Evolutionary conservation across 2,113 vertebrate genomes (phyloP).

Genomic region (Aegypius monachus): DNA sequence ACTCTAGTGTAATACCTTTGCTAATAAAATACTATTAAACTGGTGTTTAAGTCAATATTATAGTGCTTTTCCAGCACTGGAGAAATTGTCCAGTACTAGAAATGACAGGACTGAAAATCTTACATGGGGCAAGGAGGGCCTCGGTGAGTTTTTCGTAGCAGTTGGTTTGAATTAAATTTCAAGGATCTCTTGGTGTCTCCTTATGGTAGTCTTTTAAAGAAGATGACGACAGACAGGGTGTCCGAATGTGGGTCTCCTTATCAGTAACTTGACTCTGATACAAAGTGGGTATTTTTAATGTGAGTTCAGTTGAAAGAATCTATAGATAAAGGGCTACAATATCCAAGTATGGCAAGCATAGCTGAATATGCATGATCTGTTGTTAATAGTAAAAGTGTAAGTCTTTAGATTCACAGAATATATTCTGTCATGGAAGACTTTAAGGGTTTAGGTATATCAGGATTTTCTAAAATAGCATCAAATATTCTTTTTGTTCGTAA

Average conservation of each 20-base stretch:
- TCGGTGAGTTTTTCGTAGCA: not conserved
- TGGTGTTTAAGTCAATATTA: slow-evolving; percentile 5
- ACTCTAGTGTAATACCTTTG: not conserved
- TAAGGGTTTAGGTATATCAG: slow-evolving; percentile 58
- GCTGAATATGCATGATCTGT: slow-evolving; percentile 49
- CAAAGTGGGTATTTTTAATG: slow-evolving; percentile 40
- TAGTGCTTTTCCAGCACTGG: not conserved
- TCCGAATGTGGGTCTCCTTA: not conserved
- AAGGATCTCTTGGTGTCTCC: not conserved
- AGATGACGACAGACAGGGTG: not conserved
- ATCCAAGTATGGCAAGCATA: slow-evolving; percentile 62
- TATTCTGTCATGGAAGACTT: slow-evolving; percentile 55
- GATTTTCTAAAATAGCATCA: slow-evolving; percentile 60
- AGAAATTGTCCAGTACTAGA: not conserved
- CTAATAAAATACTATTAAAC: not conserved
- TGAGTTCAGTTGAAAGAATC: not conserved
- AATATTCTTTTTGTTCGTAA: slow-evolving; percentile 67
- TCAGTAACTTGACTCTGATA: slow-evolving; percentile 51
- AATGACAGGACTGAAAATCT: not conserved
- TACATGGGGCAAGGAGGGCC: not conserved
- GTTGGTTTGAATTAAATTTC: slow-evolving; percentile 15
- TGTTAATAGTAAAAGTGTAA: not conserved
- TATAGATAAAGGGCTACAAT: slow-evolving; percentile 54
- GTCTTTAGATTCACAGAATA: slow-evolving; percentile 24
- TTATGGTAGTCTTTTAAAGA: not conserved